Percentiles rank a stretch among this genome's conserved stretches.
Conservation (phyloP, 2,113 vertebrate species). For the Sardina pilchardus region DNA sequence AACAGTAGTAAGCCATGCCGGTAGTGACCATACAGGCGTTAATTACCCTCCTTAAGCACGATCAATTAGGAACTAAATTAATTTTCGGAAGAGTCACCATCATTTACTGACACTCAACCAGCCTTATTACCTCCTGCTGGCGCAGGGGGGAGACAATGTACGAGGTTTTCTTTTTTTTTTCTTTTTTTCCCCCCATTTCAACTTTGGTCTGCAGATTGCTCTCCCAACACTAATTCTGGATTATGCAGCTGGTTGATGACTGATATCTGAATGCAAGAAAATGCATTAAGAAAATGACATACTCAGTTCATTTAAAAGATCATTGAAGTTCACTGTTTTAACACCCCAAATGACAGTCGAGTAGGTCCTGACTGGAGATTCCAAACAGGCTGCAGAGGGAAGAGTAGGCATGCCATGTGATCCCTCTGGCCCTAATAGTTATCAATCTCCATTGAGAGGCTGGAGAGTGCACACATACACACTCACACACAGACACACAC, state of each 20-base stretch:
- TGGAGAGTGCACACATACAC: constrained; percentile 2
- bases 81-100: constrained; percentile 36
- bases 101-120: constrained; percentile 27
- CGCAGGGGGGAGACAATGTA: constrained; percentile 46
- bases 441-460: constrained; percentile 36
- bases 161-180: constrained; percentile 46
- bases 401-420: constrained; percentile 19
- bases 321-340: not conserved
- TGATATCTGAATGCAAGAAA: not conserved
- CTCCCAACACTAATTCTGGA: not conserved
- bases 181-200: not conserved
- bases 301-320: not conserved
- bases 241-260: not conserved
- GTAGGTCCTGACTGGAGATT: not conserved
- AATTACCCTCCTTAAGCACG: not conserved
- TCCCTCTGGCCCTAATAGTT: not conserved
- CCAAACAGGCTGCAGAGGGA: constrained; percentile 1
- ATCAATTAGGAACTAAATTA: not conserved
- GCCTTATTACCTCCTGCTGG: constrained; percentile 54
- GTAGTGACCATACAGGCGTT: not conserved
- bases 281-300: not conserved
- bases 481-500: not conserved
- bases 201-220: not conserved
- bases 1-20: not conserved
- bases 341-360: not conserved